phyloP scores from a whole-genome alignment of 2,797 vertebrate species.

The Staurois parvus region DNA sequence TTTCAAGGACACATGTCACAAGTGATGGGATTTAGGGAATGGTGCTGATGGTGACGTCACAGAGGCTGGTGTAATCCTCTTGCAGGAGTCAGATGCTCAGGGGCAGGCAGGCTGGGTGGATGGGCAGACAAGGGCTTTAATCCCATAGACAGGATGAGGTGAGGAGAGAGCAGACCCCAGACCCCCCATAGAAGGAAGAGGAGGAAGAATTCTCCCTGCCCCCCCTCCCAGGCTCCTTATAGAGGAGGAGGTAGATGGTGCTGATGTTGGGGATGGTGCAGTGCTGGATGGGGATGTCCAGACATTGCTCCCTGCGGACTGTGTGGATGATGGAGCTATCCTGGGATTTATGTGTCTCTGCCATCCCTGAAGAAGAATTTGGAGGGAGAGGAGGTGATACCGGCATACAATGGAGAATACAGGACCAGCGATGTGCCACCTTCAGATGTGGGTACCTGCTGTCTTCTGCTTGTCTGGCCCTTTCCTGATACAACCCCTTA shows the following conservation, averaged over 20 bases:
- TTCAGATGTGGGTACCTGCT: neutral
- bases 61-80: slow-evolving; percentile 95
- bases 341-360: slow-evolving; percentile 22
- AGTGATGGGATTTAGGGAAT: slow-evolving; percentile 95
- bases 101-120: slow-evolving; percentile 71
- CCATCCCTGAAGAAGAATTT: neutral
- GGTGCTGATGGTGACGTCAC: slow-evolving; percentile 91
- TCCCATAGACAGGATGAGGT: slow-evolving; percentile 75
- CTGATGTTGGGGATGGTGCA: slow-evolving; percentile 20
- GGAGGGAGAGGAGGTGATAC: neutral
- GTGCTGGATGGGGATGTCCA: neutral
- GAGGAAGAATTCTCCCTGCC: slow-evolving; percentile 77
- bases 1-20: slow-evolving; percentile 93
- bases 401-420: neutral
- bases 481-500: neutral
- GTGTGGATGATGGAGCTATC: neutral
- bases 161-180: slow-evolving; percentile 75
- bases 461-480: neutral
- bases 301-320: neutral
- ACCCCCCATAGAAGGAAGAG: slow-evolving; percentile 77
- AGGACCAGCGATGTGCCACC: neutral
- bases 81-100: slow-evolving; percentile 88
- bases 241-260: slow-evolving; percentile 65
- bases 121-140: slow-evolving; percentile 65
- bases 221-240: slow-evolving; percentile 75